Conservation (phyloP, 2,797 vertebrate species). For the Fistularia commersonii region DNA sequence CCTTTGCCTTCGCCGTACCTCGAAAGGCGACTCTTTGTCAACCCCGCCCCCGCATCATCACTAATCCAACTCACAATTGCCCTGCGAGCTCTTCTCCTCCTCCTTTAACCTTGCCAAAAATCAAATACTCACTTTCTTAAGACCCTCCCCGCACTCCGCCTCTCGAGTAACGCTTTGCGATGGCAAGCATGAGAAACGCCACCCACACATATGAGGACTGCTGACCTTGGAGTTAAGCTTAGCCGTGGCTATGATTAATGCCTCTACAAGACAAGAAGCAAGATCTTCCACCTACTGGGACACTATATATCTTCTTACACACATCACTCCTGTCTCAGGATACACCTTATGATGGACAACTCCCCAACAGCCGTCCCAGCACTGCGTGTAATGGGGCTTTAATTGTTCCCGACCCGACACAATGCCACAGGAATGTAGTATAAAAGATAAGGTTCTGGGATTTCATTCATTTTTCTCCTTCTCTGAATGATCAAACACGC, state of each 20-base stretch:
- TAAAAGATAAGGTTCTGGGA: background rate
- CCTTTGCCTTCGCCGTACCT: constrained; percentile 43
- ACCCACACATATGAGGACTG: constrained; percentile 63
- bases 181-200: constrained; percentile 51
- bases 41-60: constrained; percentile 37
- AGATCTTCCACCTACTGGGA: constrained; percentile 57
- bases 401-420: background rate
- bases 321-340: constrained; percentile 59
- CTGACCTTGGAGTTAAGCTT: constrained; percentile 71
- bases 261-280: constrained; percentile 70
- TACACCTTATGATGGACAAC: constrained; percentile 62
- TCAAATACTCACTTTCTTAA: too few species aligned
- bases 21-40: constrained; percentile 46
- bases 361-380: constrained; percentile 20
- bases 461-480: background rate
- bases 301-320: constrained; percentile 65
- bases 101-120: constrained; percentile 43
- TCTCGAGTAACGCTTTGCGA: constrained; percentile 36
- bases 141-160: constrained; percentile 24
- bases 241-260: constrained; percentile 75
- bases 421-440: background rate
- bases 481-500: constrained; percentile 55
- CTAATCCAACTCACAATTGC: constrained; percentile 47
- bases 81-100: constrained; percentile 11
- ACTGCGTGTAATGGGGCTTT: background rate